Evolutionary conservation across 2,888 invertebrate species (phyloP).

Genomic region (Polyploca ridens): DNA sequence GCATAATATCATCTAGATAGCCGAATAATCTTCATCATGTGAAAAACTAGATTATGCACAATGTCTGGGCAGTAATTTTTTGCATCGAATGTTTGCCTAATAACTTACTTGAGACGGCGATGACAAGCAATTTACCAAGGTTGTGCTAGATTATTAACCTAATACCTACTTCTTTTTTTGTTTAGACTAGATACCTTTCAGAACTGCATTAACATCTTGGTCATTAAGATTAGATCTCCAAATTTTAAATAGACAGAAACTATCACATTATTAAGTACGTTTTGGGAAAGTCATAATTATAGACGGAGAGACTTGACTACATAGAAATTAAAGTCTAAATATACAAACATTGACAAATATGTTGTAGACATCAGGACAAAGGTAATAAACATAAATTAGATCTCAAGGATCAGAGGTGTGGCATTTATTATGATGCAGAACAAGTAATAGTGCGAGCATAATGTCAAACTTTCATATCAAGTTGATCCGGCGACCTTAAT

Average conservation of each 20-base stretch:
- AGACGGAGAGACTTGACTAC: not conserved
- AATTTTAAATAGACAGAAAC: not conserved
- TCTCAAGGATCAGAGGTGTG: conserved; percentile 30
- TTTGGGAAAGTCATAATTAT: no score
- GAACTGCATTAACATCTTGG: no score
- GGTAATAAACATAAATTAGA: conserved; percentile 2
- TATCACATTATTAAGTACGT: no score
- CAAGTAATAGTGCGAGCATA: conserved; percentile 17
- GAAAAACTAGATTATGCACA: no score
- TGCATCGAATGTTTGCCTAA: not conserved
- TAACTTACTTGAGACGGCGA: not conserved
- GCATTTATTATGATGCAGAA: conserved; percentile 24
- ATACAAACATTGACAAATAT: not conserved
- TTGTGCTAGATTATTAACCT: not conserved
- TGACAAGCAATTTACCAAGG: not conserved
- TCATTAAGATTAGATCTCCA: not conserved
- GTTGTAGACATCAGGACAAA: not conserved
- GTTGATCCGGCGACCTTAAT: conserved; percentile 36
- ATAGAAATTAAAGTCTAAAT: not conserved
- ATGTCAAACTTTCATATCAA: conserved; percentile 50
- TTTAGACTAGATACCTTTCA: not conserved
- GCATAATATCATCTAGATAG: not conserved
- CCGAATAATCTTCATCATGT: not conserved
- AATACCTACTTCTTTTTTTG: not conserved
- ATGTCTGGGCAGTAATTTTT: not conserved